Conservation (phyloP, 2,797 vertebrate species). For the Phataginus tetradactyla region DNA sequence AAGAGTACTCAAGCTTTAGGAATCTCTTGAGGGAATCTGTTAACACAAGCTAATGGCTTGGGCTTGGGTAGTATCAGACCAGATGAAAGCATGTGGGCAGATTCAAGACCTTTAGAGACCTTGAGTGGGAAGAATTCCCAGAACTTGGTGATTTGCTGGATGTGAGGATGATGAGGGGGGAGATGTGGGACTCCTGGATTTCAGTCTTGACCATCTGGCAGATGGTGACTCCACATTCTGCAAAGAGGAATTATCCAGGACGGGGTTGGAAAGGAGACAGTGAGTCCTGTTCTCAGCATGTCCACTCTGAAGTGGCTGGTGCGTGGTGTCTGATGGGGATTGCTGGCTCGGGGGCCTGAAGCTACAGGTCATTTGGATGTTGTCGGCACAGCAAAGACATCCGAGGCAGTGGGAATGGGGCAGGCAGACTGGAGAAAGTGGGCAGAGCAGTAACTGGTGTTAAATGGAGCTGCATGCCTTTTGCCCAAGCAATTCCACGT, state of each 20-base stretch:
- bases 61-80: neutral
- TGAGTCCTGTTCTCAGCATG: neutral
- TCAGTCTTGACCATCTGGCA: neutral
- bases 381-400: neutral
- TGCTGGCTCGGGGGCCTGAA: neutral
- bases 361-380: neutral
- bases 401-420: neutral
- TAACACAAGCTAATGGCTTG: neutral
- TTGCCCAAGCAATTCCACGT: neutral
- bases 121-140: neutral
- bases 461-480: neutral
- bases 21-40: neutral
- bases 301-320: neutral
- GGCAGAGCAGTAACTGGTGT: neutral
- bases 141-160: neutral
- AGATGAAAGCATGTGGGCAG: neutral
- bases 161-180: neutral
- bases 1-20: neutral
- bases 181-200: neutral
- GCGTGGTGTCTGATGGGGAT: neutral
- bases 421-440: neutral
- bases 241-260: neutral
- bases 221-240: neutral
- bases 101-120: neutral
- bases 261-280: no score